Base-by-base conservation (phyloP, 2,888 invertebrate species). In the Hydropsyche betteni region DNA sequence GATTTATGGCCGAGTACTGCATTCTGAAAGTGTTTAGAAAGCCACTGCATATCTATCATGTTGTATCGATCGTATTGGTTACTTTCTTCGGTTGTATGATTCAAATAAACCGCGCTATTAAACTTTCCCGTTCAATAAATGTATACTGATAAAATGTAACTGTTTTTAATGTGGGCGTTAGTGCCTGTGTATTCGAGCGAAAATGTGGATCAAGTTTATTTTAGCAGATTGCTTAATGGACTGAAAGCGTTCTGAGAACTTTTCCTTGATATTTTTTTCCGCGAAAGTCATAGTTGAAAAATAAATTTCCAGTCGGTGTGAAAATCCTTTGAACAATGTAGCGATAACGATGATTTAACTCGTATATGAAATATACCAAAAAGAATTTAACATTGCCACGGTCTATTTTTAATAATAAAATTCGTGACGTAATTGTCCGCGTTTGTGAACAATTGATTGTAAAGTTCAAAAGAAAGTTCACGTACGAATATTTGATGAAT, bases 191-290 rank as follows among this genome's bases (percentile, higher is more conserved):
- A 16, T 64, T 33, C 34, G 64, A 44, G 36, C n/a, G 24, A 36
- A 64, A 64, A 36, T 36, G 64, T 34, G 64, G 36, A 64, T 64
- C 34, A 36, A 64, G 36, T 64, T 64, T 64, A 64, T 64, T 64
- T 64, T 64, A 64, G 64, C 64, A 64, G 64, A 69, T 69, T 69
- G 69, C 69, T 69, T 51, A 69, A 69, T 69, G 69, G 69, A 69
- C 38, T 50, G 69, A 69, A 51, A 69, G 38, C 69, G 51, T 34
- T 69, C 16, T 12, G 69, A 16, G 16, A 69, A 51, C 16, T 69
- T 69, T 69, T 69, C 44, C 69, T 69, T 51, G 16, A 12, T 69
- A 38, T 44, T 69, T 69, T 69, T 64, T 64, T 36, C 12, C 64
- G 34, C 36, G 34, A 64, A 64, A 36, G 34, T 64, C 64, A 64